phyloP scores from a whole-genome alignment of 2,888 invertebrate genomes.

The Myopa testacea region DNA sequence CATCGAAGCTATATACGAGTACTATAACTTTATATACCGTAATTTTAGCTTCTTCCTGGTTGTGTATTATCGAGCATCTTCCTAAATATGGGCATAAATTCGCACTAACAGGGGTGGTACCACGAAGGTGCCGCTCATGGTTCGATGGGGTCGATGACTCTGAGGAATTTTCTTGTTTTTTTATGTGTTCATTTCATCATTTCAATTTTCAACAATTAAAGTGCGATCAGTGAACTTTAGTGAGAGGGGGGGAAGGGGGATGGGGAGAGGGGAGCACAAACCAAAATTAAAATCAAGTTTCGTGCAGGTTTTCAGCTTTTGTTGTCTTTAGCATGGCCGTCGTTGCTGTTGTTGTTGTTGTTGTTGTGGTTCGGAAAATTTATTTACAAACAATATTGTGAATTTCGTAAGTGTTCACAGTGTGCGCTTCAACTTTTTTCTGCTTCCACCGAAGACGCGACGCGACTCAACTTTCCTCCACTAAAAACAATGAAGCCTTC shows the following conservation, averaged over 20 bases:
- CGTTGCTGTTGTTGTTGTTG: conserved; percentile 19
- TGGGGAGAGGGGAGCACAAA: neutral
- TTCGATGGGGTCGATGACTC: too few relatives aligned
- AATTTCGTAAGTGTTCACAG: conserved; percentile 26
- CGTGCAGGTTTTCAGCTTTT: neutral
- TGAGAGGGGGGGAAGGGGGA: neutral
- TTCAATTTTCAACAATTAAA: conserved; percentile 14
- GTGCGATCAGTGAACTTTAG: conserved; percentile 35
- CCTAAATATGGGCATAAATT: too few relatives aligned
- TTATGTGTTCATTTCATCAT: neutral
- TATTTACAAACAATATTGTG: conserved; percentile 27
- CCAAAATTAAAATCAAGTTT: conserved; percentile 23
- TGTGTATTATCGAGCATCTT: too few relatives aligned
- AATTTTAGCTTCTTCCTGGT: too few relatives aligned
- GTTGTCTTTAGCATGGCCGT: neutral
- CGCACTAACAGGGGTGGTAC: too few relatives aligned
- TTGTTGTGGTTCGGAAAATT: conserved; percentile 9
- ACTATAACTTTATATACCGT: too few relatives aligned
- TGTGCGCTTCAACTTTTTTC: conserved; percentile 18
- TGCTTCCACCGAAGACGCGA: neutral
- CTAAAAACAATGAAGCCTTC: conserved; percentile 10
- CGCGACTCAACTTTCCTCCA: neutral
- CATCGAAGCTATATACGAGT: too few relatives aligned
- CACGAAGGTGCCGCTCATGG: too few relatives aligned
- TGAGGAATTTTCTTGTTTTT: too few relatives aligned